Percentiles rank a stretch among this genome's conserved stretches.
Conservation (phyloP, 2,888 invertebrate genomes). For the Parnassius smintheus region DNA sequence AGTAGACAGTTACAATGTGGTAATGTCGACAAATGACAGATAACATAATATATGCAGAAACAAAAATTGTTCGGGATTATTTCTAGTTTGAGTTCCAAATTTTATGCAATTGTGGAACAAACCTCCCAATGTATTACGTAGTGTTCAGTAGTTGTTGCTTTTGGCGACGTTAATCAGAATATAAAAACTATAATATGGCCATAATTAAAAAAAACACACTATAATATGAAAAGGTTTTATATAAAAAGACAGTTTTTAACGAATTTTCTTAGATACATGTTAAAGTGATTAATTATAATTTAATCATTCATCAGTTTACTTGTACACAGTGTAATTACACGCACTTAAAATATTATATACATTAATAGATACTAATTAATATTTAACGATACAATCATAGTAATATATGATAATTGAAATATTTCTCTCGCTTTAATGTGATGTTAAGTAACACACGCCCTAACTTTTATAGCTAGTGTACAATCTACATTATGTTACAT, state of each 20-base stretch:
- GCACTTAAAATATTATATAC: constrained; percentile 1
- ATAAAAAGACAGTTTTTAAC: constrained; percentile 1
- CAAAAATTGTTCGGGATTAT: too few relatives aligned
- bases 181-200: too few relatives aligned
- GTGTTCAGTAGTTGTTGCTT: too few relatives aligned
- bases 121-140: too few relatives aligned
- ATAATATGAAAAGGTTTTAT: neutral
- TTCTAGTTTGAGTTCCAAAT: too few relatives aligned
- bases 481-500: neutral
- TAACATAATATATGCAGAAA: too few relatives aligned
- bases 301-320: neutral
- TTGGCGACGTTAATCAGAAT: too few relatives aligned
- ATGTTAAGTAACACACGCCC: constrained; percentile 15
- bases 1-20: too few relatives aligned
- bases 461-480: neutral
- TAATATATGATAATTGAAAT: constrained; percentile 14
- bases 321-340: neutral
- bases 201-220: too few relatives aligned
- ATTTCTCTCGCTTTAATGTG: constrained; percentile 17
- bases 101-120: too few relatives aligned
- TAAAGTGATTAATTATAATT: neutral
- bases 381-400: constrained; percentile 6
- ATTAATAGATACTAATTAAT: constrained; percentile 7
- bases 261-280: neutral
- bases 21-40: too few relatives aligned